Base-by-base conservation (phyloP, 1,140 invertebrate species). In the Notospermus geniculatus region DNA sequence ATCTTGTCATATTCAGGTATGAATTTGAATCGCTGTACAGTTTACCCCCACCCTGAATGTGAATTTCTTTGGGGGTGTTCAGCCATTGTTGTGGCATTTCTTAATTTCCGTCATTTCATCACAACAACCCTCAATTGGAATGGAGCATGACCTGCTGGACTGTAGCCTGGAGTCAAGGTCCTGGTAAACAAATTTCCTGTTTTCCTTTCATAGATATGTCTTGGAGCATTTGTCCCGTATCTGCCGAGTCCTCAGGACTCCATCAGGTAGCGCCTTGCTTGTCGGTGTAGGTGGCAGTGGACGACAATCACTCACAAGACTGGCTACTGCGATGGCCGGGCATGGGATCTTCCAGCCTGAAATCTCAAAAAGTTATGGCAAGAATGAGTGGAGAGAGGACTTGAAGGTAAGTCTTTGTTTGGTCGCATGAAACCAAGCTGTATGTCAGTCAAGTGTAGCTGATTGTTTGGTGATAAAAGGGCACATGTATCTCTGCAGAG, bases 191-290 rank as follows among this genome's bases (percentile, higher is more conserved):
- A 13, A 13, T 13, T 43, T 43, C 19, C 11, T 43, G 39, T 50
- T 23, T 9, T 50, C 25, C 46, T 23, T n/a, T 50, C n/a, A 87
- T 77, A 88, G 89, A 80, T 83, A 83, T 71, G 81, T 82, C 1
- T 59, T 83, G 27, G 80, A 83, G 64, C 81, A 83, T 70, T 66
- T 83, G 60, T 82, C 80, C 13, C 71, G 81, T 58, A 82, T 83
- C 56, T 79, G 80, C 68, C 71, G 81, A 28, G 76, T 83, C 25
- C 63, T 83, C 45, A 64, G 78, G 36, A 68, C 69, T 28, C 79
- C 80, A 28, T 77, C 78, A 22, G 80, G 80, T 30, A 80, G 82
- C 67, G 78, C 78, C 22, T 67, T 82, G 39, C 62, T 82, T 27
- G 80, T 82, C 7, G 81, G 81, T 32, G 79, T 82, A 0, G 80